Conservation (phyloP, 2,888 invertebrate genomes). For the Leucozona laternaria region DNA sequence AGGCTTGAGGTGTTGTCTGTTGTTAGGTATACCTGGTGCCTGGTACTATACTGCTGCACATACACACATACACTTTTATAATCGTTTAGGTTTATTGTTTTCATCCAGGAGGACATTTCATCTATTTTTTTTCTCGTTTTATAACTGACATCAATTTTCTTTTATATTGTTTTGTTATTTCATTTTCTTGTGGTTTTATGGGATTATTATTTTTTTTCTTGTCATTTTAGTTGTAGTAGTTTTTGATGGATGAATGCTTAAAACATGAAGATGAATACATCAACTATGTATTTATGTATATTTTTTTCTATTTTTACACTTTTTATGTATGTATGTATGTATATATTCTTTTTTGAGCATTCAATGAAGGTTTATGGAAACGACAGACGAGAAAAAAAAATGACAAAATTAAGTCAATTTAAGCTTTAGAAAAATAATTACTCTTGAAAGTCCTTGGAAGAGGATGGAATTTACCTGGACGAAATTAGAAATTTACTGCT, state of each 20-base stretch:
- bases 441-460: constrained; percentile 19
- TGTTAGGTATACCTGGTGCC: background rate
- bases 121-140: constrained; percentile 11
- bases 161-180: constrained; percentile 22
- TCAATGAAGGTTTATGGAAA: constrained; percentile 5
- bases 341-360: background rate
- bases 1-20: constrained; percentile 46
- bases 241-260: constrained; percentile 66
- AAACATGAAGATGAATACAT: constrained; percentile 44
- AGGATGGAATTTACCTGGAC: constrained; percentile 8
- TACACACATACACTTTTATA: background rate
- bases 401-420: constrained; percentile 35
- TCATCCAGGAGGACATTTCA: constrained; percentile 27
- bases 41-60: background rate
- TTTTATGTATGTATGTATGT: too few relatives aligned
- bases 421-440: constrained; percentile 18
- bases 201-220: background rate
- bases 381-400: constrained; percentile 11
- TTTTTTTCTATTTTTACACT: constrained; percentile 2
- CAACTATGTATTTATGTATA: constrained; percentile 15
- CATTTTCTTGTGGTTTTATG: constrained; percentile 25
- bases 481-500: constrained; percentile 27
- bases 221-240: constrained; percentile 21
- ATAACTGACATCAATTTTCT: constrained; percentile 45
- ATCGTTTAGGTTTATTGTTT: constrained; percentile 55